Evolutionary conservation across 2,113 vertebrate genomes (phyloP).

Genomic region (Lethenteron reissneri): DNA sequence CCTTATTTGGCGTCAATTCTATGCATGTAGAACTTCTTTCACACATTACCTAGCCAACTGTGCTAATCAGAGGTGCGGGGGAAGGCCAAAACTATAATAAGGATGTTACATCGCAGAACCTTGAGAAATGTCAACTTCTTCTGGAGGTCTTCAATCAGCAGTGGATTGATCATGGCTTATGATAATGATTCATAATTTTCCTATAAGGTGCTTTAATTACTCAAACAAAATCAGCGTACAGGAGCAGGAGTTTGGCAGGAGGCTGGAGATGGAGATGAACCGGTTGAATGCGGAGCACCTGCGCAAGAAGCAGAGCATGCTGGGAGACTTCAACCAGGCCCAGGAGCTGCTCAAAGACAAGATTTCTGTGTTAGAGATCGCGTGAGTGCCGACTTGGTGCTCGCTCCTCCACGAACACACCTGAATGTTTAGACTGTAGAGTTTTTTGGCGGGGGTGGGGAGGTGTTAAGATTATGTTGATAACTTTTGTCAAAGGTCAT

Average conservation of each 20-base stretch:
- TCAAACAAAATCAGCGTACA: conserved; percentile 40
- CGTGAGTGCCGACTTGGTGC: conserved; percentile 38
- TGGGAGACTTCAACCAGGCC: conserved; percentile 96
- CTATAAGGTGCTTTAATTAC: too few species aligned
- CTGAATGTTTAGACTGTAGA: too few species aligned
- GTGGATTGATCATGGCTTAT: too few species aligned
- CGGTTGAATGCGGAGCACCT: conserved; percentile 60
- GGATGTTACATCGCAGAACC: too few species aligned
- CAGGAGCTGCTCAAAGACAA: conserved; percentile 97
- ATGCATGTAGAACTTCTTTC: not conserved
- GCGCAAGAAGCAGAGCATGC: conserved; percentile 85
- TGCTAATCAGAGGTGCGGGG: not conserved
- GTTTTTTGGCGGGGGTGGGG: too few species aligned
- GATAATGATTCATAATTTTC: too few species aligned
- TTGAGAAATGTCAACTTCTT: too few species aligned
- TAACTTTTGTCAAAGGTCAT: too few species aligned
- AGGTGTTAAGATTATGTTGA: too few species aligned
- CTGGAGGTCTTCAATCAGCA: too few species aligned
- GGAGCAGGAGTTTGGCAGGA: conserved; percentile 88
- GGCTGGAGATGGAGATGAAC: conserved; percentile 60
- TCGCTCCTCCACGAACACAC: not conserved
- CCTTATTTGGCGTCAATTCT: not conserved
- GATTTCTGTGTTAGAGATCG: conserved; percentile 85
- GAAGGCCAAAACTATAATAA: not conserved
- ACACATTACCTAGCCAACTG: not conserved